Evolutionary conservation across 2,888 invertebrate species (phyloP), one percentile per base, ranked within the genome.

Genomic region (Autographa gamma): DNA sequence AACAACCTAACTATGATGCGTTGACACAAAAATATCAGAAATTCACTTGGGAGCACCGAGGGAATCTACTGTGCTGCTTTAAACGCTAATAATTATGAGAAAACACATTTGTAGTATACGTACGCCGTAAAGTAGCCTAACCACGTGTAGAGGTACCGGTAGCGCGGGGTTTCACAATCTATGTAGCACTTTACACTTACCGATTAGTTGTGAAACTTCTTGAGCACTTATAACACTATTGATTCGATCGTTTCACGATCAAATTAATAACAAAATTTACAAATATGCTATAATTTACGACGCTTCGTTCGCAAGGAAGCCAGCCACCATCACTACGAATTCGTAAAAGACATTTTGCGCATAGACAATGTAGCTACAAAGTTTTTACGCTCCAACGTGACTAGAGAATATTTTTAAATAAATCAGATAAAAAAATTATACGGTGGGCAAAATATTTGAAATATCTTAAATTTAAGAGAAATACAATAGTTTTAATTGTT

Each of bases 301-400:
- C 88, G 94, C 94, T 94, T 93, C 90, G 93, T 92, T 92, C 90
- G 93, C 95, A 93, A 95, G 93, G 92, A 96, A 94, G 95, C 95
- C 95, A 95, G 95, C 96, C 95, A 95, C 95, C 96, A 94, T 95
- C 95, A 95, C 95, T 95, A 95, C 93, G 90, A 93, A 93, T 92
- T 91, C 93, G 95, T 94, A 95, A 96, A 96, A 96, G 96, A 96
- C 95, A 95, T 94, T 89, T 91, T 92, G 81, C 83, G 80, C 95
- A 95, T 95, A 95, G 95, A 95, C 93, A 93, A 89, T 77, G 84
- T 83, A 88, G 88, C 89, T 90, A 92, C 92, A 91, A 93, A 91
- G 87, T 89, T 90, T 88, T 80, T 69, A 86, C 80, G 79, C 82
- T 82, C 62, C 81, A 87, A 80, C 88, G 86, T 90, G 89, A 89